Percentiles rank a stretch among this genome's conserved stretches.
These are phyloP conservation scores for Zalophus californianus DNA, from an alignment of 2,797 vertebrate genomes.

Conservation along the genomic window DNA sequence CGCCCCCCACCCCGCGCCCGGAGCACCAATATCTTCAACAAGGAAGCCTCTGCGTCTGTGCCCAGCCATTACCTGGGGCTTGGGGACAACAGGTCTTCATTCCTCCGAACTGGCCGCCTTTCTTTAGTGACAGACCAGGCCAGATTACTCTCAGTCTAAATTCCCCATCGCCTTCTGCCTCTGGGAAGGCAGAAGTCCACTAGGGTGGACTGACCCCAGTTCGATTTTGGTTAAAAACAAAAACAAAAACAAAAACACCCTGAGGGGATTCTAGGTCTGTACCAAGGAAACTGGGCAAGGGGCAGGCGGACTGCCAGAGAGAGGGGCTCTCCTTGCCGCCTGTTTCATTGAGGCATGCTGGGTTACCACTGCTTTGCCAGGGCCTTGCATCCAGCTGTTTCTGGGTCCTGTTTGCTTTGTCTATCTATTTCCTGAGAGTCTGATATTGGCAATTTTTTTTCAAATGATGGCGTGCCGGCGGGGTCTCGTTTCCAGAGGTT, in stretches of 20 bases:
- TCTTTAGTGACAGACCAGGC: neutral
- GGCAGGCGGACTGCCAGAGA: rapidly evolving
- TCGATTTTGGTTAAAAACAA: neutral
- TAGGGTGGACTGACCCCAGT: no score
- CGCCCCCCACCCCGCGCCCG: no score
- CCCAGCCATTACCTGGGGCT: neutral
- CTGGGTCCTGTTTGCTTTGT: neutral
- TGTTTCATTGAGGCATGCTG: rapidly evolving
- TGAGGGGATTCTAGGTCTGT: neutral
- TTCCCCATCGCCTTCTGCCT: neutral
- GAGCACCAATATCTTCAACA: neutral
- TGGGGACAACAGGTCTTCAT: neutral
- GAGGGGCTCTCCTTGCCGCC: neutral
- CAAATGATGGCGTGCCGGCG: neutral
- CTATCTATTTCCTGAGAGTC: neutral
- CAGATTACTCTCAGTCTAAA: neutral
- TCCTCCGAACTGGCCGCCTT: neutral
- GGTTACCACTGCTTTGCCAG: no score
- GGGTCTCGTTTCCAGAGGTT: neutral
- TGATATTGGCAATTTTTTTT: neutral
- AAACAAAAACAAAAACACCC: no score
- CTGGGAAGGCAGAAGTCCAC: neutral
- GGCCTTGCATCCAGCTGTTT: neutral
- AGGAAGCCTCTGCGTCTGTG: neutral
- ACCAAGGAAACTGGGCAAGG: neutral